A percentile compares a stretch with the other conserved stretches of the same genome.
phyloP scores from a whole-genome alignment of 1,140 invertebrate genomes.

The Ladona fulva region DNA sequence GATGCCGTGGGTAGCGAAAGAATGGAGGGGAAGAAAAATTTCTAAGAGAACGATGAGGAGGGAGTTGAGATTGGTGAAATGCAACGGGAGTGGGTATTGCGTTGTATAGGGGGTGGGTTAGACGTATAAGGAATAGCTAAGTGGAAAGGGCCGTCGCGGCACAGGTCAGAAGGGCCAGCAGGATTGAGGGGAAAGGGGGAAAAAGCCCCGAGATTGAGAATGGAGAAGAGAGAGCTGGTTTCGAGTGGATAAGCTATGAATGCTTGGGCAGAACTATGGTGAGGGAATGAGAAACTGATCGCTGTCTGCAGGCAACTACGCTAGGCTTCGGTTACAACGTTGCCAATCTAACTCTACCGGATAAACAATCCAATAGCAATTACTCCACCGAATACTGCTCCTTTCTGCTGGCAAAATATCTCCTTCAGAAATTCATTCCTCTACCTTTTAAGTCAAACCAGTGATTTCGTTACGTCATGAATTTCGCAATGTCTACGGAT shows the following conservation, averaged over 20 bases:
- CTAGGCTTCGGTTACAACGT: not conserved
- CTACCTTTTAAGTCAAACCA: no score
- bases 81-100: not conserved
- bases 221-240: not conserved
- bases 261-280: not conserved
- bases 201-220: slow-evolving; percentile 1
- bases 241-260: not conserved
- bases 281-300: not conserved
- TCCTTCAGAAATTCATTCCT: no score
- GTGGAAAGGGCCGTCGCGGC: not conserved
- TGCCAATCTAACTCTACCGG: not conserved
- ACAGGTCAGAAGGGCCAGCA: not conserved
- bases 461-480: no score
- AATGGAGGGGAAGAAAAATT: not conserved
- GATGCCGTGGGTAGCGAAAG: not conserved
- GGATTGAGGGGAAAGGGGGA: not conserved
- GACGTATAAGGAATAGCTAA: not conserved
- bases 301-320: not conserved
- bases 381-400: no score
- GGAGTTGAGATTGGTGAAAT: not conserved
- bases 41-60: not conserved
- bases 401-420: no score
- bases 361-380: no score
- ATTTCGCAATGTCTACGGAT: no score
- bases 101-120: not conserved